These are phyloP conservation scores for Procambarus clarkii DNA, from an alignment of 1,140 invertebrate genomes.

Conservation along the genomic window DNA sequence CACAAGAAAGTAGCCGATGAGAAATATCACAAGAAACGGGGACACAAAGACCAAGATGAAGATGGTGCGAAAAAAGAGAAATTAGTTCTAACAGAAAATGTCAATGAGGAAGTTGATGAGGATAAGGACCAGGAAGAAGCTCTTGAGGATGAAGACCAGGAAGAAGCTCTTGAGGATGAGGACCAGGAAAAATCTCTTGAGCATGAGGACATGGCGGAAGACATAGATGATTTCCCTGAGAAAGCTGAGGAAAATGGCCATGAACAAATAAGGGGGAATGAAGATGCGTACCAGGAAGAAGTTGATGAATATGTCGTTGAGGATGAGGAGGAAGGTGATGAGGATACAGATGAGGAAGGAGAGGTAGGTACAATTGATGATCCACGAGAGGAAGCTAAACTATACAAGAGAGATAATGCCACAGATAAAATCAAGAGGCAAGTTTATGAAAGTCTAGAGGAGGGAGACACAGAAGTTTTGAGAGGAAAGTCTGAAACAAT, in stretches of 20 bases:
- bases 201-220: neutral
- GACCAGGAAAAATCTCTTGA: neutral
- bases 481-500: too few relatives aligned
- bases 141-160: neutral
- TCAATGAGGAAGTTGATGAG: conserved; percentile 3
- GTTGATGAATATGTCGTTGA: neutral
- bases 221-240: neutral
- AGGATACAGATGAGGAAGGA: neutral
- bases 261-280: neutral
- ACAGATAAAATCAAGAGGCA: too few relatives aligned
- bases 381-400: neutral
- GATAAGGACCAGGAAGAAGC: conserved; percentile 2
- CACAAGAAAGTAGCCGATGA: too few relatives aligned
- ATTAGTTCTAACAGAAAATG: neutral
- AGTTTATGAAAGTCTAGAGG: too few relatives aligned
- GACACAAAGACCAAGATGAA: neutral
- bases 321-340: neutral
- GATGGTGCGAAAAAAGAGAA: neutral
- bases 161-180: neutral
- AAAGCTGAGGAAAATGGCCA: neutral
- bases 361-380: neutral
- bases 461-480: too few relatives aligned
- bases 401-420: too few relatives aligned
- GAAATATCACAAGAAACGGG: too few relatives aligned
- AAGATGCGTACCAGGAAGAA: neutral